Evolutionary conservation across 2,888 invertebrate species (phyloP).

Genomic region (Chirona hameri): DNA sequence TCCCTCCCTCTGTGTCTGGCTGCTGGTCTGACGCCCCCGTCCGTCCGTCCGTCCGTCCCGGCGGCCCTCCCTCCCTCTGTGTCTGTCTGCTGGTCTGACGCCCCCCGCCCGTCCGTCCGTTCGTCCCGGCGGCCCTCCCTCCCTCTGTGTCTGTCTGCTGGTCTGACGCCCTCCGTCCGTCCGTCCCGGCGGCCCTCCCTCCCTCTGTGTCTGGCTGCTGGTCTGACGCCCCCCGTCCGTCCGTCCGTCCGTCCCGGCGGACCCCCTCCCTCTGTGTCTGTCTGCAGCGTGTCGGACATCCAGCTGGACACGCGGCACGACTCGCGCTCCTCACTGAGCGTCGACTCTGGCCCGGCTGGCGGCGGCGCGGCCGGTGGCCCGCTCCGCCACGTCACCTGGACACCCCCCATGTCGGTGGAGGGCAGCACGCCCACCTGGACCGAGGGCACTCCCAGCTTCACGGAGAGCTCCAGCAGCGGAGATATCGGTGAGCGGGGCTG

Average conservation of each 20-base stretch:
- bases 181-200: too few relatives aligned
- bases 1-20: too few relatives aligned
- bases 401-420: conserved; percentile 40
- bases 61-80: too few relatives aligned
- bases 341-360: conserved; percentile 36
- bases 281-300: conserved; percentile 39
- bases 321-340: conserved; percentile 39
- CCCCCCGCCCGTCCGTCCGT: too few relatives aligned
- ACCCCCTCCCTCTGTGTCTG: background rate
- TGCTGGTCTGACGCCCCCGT: too few relatives aligned
- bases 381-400: conserved; percentile 39
- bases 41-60: too few relatives aligned
- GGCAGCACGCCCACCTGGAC: conserved; percentile 88
- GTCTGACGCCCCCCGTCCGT: too few relatives aligned
- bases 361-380: background rate
- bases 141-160: too few relatives aligned
- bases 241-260: too few relatives aligned
- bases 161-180: too few relatives aligned
- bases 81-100: too few relatives aligned
- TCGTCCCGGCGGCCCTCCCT: too few relatives aligned
- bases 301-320: conserved; percentile 39
- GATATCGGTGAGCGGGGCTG: conserved; percentile 39
- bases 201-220: background rate
- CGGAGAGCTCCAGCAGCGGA: conserved; percentile 80
- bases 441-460: conserved; percentile 95